phyloP scores from a whole-genome alignment of 2,888 invertebrate genomes.

The Formica aserva region DNA sequence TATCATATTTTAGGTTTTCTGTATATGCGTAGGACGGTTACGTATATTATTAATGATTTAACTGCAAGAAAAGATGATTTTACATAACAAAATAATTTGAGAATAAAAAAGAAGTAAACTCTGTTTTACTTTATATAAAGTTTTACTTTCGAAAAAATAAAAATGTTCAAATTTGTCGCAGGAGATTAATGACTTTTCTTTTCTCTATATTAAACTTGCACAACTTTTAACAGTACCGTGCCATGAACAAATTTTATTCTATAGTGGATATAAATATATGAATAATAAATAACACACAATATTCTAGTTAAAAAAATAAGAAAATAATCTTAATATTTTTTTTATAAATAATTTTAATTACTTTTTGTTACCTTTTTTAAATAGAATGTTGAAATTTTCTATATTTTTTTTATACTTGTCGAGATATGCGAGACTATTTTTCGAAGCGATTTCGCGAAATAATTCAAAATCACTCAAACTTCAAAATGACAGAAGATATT shows the following conservation, averaged over 20 bases:
- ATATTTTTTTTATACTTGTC: background rate
- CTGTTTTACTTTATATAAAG: background rate
- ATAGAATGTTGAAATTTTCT: background rate
- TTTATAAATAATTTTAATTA: background rate
- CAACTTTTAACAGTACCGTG: background rate
- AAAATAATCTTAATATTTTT: background rate
- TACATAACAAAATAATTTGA: background rate
- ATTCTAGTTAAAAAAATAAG: background rate
- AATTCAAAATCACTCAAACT: background rate
- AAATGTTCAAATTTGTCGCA: background rate
- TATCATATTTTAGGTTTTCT: background rate
- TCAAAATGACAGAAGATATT: background rate
- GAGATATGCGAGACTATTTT: background rate
- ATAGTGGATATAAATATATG: background rate
- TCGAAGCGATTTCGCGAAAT: background rate
- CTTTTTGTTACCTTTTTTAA: background rate
- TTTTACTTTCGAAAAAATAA: background rate
- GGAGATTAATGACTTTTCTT: background rate
- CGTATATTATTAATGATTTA: background rate
- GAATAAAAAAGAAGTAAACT: background rate
- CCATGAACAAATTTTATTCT: background rate
- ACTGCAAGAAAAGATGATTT: background rate
- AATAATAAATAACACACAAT: background rate
- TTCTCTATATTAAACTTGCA: background rate
- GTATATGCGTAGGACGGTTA: background rate